phyloP scores from a whole-genome alignment of 2,888 invertebrate genomes.

The Ichneumoninae sp. region DNA sequence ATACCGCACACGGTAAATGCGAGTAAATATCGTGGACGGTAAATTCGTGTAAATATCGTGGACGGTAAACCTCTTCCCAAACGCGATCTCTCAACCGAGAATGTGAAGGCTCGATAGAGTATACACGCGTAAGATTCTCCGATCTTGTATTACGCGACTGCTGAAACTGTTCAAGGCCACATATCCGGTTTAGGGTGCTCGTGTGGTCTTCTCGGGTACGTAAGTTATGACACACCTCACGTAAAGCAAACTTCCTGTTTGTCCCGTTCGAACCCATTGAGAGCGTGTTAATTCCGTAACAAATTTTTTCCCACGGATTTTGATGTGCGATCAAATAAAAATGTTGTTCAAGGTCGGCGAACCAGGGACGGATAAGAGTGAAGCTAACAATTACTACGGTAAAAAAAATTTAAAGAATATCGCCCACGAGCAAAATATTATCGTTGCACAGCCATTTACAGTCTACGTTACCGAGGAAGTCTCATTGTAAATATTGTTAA shows the following conservation, averaged over 20 bases:
- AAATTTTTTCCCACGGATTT: too few relatives aligned
- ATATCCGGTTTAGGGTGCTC: not conserved
- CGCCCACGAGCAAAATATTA: not conserved
- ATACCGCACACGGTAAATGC: too few relatives aligned
- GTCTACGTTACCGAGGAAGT: not conserved
- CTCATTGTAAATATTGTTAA: not conserved
- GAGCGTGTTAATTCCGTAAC: too few relatives aligned
- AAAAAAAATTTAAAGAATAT: not conserved
- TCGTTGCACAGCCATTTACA: not conserved
- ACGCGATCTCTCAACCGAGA: not conserved
- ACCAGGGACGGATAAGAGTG: not conserved
- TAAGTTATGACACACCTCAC: not conserved
- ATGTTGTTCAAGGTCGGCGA: too few relatives aligned
- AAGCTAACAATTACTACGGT: not conserved
- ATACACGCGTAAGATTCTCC: not conserved
- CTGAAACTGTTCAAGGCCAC: not conserved
- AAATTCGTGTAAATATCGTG: too few relatives aligned
- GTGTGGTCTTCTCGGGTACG: conserved; percentile 2
- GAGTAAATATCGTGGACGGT: too few relatives aligned
- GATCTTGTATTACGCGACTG: conserved; percentile 1
- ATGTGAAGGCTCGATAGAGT: not conserved
- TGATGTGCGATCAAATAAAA: too few relatives aligned
- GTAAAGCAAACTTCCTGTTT: conserved; percentile 21
- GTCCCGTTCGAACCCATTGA: not conserved
- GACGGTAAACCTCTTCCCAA: not conserved